These are phyloP conservation scores for Ariolimax columbianus DNA, from an alignment of 2,888 invertebrate genomes.

Conservation along the genomic window DNA sequence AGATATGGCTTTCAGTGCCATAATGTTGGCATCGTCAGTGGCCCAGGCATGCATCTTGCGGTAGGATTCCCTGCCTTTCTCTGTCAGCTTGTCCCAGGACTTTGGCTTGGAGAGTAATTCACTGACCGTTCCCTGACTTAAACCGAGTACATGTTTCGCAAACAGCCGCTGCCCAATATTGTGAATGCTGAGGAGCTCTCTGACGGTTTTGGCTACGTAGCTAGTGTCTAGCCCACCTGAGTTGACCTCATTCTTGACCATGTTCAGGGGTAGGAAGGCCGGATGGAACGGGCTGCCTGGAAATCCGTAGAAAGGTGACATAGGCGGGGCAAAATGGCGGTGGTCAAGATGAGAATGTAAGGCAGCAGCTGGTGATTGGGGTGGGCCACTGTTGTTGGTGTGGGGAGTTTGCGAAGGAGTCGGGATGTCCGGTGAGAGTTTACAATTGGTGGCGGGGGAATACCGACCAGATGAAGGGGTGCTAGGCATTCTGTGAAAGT, in stretches of 20 bases:
- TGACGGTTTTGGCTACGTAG: conserved; percentile 92
- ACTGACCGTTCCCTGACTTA: conserved; percentile 97
- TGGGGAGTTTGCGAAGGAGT: conserved; percentile 50
- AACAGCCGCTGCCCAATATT: conserved; percentile 99
- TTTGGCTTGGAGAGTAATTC: conserved; percentile 99
- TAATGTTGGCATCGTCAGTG: conserved; percentile 96
- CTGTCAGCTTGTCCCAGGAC: conserved; percentile 99
- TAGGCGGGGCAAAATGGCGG: conserved; percentile 52
- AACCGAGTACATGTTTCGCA: conserved; percentile 97
- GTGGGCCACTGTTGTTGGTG: conserved; percentile 40
- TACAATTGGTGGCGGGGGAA: conserved; percentile 44
- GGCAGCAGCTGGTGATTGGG: conserved; percentile 49
- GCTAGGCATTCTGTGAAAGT: conserved; percentile 40
- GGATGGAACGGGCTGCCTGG: conserved; percentile 52
- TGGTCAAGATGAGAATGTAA: conserved; percentile 48
- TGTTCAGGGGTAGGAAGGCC: conserved; percentile 57
- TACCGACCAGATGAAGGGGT: conserved; percentile 32
- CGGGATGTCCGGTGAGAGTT: conserved; percentile 46
- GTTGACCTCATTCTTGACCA: conserved; percentile 57
- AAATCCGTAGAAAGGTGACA: conserved; percentile 55
- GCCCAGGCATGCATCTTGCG: conserved; percentile 99
- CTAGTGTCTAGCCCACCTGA: conserved; percentile 92
- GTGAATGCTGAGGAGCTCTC: conserved; percentile 95
- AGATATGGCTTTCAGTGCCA: conserved; percentile 97
- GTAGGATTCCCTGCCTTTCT: conserved; percentile 99